phyloP scores from a whole-genome alignment of 2,797 vertebrate species.

The Syncerus caffer region DNA sequence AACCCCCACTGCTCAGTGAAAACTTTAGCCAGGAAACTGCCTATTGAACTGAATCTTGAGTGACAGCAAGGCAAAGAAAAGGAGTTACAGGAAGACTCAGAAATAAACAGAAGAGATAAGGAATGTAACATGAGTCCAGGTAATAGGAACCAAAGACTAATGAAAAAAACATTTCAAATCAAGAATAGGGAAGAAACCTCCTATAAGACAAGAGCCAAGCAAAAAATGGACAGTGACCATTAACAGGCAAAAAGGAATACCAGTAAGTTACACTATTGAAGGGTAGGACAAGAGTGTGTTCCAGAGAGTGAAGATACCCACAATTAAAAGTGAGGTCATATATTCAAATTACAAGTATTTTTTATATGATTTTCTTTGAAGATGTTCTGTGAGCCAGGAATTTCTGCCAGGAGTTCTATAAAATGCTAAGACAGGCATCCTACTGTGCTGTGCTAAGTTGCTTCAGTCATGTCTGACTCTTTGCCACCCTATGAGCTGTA shows the following conservation, averaged over 20 bases:
- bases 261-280: slow-evolving; percentile 30
- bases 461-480: background rate
- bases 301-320: background rate
- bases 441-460: background rate
- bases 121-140: slow-evolving; percentile 1
- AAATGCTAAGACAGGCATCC: background rate
- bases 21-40: slow-evolving; percentile 28
- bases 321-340: slow-evolving; percentile 14
- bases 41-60: background rate
- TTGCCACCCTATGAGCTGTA: background rate
- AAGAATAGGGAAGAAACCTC: slow-evolving; percentile 6
- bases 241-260: background rate
- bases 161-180: slow-evolving; percentile 32
- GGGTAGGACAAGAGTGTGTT: background rate
- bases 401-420: background rate
- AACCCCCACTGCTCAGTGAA: background rate
- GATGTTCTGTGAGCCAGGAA: background rate
- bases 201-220: background rate
- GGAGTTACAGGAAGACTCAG: background rate
- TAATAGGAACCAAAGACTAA: slow-evolving; percentile 5
- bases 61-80: slow-evolving; percentile 31
- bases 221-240: background rate
- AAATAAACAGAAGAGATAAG: slow-evolving; percentile 26
- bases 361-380: slow-evolving; percentile 27
- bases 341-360: background rate